Conservation (phyloP, 2,797 vertebrate genomes). For the Sciaenops ocellatus region DNA sequence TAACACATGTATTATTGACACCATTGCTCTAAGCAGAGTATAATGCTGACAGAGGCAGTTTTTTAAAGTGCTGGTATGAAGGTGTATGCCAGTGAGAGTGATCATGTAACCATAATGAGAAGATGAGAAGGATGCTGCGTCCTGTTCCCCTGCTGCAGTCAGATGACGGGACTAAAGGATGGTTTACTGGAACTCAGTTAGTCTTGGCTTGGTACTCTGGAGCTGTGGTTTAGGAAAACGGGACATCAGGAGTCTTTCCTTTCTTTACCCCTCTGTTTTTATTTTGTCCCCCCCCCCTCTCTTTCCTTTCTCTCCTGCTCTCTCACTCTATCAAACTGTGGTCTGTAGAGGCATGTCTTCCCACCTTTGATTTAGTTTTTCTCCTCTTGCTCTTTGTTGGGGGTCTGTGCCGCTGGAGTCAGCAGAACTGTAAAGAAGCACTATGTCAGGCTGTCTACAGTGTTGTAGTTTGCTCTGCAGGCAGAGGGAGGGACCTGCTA, state of each 20-base stretch:
- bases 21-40: conserved; percentile 6
- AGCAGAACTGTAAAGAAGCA: conserved; percentile 67
- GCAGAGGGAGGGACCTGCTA: conserved; percentile 55
- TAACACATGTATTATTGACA: conserved; percentile 5
- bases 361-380: conserved; percentile 70
- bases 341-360: conserved; percentile 48
- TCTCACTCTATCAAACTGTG: conserved; percentile 62
- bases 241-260: conserved; percentile 73
- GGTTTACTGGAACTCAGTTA: conserved; percentile 73
- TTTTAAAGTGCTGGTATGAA: conserved; percentile 30
- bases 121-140: conserved; percentile 52
- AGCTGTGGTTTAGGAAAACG: conserved; percentile 80
- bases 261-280: conserved; percentile 69
- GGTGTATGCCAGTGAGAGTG: conserved; percentile 32
- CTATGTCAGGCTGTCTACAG: conserved; percentile 55
- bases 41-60: conserved; percentile 34
- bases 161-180: conserved; percentile 56
- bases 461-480: conserved; percentile 52
- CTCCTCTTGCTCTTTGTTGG: conserved; percentile 45
- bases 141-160: conserved; percentile 45
- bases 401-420: conserved; percentile 64
- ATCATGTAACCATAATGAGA: conserved; percentile 48
- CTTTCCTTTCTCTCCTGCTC: conserved; percentile 32
- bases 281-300: conserved; percentile 39
- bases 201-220: conserved; percentile 62